These are phyloP conservation scores for Coracias cyanogaster DNA, from an alignment of 2,797 vertebrate species.

Conservation along the genomic window DNA sequence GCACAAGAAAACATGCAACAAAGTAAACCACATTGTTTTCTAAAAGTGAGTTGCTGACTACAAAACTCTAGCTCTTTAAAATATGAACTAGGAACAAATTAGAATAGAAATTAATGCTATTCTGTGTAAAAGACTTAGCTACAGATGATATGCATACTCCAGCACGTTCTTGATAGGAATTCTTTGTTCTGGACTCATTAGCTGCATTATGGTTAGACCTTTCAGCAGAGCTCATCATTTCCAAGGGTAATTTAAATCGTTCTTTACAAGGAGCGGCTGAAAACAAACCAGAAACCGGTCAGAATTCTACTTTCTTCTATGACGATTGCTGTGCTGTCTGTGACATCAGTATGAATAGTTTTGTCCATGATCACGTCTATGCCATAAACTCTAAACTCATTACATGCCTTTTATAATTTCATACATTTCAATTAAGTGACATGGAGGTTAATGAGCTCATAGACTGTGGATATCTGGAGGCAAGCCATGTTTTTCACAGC, in stretches of 20 bases:
- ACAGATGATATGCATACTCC: not conserved
- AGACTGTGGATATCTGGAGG: not conserved
- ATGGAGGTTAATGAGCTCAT: not conserved
- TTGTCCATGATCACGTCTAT: not conserved
- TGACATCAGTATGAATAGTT: not conserved
- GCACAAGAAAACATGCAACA: not conserved
- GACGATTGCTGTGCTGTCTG: not conserved
- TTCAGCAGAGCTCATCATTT: constrained; percentile 79
- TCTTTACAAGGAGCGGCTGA: constrained; percentile 73
- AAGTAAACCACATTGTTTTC: not conserved
- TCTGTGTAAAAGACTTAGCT: constrained; percentile 40
- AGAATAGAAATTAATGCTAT: not conserved
- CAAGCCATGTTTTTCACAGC: not conserved
- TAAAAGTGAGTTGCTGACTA: not conserved
- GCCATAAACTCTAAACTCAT: not conserved
- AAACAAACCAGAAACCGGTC: constrained; percentile 17
- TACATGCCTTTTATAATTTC: not conserved
- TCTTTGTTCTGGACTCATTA: constrained; percentile 8
- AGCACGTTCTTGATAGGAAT: not conserved
- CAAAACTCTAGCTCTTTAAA: not conserved
- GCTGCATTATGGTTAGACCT: not conserved
- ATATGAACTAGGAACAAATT: not conserved
- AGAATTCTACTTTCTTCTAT: not conserved
- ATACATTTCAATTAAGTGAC: not conserved
- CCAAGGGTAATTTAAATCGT: constrained; percentile 81